A percentile compares a stretch with the other conserved stretches of the same genome.
Evolutionary conservation across 2,797 vertebrate genomes (phyloP).

Genomic region (Halcyon badia): DNA sequence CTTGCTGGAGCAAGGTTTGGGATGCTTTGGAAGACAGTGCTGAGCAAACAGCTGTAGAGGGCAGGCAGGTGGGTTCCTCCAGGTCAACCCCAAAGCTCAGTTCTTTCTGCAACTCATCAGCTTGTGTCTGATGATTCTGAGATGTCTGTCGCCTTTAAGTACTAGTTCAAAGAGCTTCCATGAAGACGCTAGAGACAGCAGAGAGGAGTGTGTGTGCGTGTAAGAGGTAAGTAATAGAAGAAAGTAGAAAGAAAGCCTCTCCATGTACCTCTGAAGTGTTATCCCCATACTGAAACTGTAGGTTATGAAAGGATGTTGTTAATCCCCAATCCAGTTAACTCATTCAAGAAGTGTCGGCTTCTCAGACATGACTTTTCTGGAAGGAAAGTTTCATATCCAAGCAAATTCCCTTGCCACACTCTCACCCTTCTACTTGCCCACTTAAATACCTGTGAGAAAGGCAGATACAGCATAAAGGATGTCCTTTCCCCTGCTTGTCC

Average conservation of each 20-base stretch:
- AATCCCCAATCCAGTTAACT: not conserved
- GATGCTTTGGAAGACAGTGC: not conserved
- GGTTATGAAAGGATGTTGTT: not conserved
- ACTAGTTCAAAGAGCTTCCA: not conserved
- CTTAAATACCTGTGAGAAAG: not conserved
- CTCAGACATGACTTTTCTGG: not conserved
- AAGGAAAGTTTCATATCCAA: not conserved
- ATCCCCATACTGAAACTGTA: not conserved
- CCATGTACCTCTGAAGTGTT: not conserved
- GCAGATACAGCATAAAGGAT: not conserved
- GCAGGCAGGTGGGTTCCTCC: not conserved
- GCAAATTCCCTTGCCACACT: not conserved
- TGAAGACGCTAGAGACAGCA: not conserved
- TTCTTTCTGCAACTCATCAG: not conserved
- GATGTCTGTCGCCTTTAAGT: not conserved
- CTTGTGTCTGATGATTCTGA: not conserved
- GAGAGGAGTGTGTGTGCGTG: not conserved
- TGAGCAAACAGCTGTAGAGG: not conserved
- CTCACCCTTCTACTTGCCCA: not conserved
- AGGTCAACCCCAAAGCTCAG: not conserved
- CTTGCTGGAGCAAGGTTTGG: not conserved
- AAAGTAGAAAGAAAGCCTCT: conserved; percentile 3
- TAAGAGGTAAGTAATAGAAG: not conserved
- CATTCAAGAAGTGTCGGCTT: not conserved
- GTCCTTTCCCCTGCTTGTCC: not conserved